Evolutionary conservation across 1,140 invertebrate genomes (phyloP).

Genomic region (Schlechtendalia chinensis): DNA sequence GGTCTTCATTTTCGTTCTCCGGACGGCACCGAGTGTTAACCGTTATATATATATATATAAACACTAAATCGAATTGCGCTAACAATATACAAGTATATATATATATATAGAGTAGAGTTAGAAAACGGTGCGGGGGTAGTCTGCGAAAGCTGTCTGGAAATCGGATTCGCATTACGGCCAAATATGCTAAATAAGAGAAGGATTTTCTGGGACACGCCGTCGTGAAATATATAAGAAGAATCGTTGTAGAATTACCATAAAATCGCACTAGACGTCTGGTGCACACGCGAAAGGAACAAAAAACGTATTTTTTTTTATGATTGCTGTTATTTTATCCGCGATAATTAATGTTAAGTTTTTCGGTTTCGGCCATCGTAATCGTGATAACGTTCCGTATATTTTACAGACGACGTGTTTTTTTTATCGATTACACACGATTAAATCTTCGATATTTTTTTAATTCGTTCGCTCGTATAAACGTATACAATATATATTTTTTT

Average conservation of each 20-base stretch:
- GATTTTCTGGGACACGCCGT: not conserved
- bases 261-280: conserved; percentile 18
- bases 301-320: conserved; percentile 3
- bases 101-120: too few species aligned
- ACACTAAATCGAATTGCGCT: conserved; percentile 5
- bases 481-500: too few species aligned
- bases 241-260: conserved; percentile 34
- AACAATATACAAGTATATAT: conserved; percentile 4
- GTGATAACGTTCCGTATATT: too few species aligned
- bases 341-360: conserved; percentile 1
- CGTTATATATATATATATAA: too few species aligned
- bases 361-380: too few species aligned
- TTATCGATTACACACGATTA: too few species aligned
- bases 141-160: conserved; percentile 7
- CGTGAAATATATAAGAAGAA: not conserved
- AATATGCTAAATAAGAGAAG: conserved; percentile 43
- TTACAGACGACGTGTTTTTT: too few species aligned
- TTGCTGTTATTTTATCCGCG: not conserved
- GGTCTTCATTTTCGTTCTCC: conserved; percentile 28
- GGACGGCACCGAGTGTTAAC: not conserved
- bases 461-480: too few species aligned
- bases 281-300: not conserved
- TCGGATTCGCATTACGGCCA: conserved; percentile 31
- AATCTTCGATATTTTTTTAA: too few species aligned
- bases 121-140: not conserved